Evolutionary conservation across 1,140 invertebrate genomes (phyloP), one percentile per base, ranked within the genome.

Genomic region (Drosophila ananassae): DNA sequence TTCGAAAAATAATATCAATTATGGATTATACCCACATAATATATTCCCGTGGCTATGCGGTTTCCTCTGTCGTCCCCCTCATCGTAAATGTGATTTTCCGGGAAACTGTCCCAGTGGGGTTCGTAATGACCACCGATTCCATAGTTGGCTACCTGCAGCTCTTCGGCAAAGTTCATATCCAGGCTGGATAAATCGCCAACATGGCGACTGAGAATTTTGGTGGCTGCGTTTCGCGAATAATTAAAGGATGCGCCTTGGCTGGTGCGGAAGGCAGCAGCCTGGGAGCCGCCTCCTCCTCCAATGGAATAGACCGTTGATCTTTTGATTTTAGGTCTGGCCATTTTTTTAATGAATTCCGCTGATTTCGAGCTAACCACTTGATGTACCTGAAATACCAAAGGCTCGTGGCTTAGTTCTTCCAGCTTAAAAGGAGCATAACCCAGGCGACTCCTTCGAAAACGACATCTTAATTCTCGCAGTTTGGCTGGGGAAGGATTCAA

Each of bases 81-180:
- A 1, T 51, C 25, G 63, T 87, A 82, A 22, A 68, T 51, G 22
- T 93, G 99, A 96, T 91, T 95, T 95, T 93, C 89, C 0, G 67
- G 69, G 89, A 98, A 98, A 32, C 96, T 95, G 90, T 96, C 90
- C 76, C 77, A 99, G 92, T 99, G 99, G 13, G 98, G 98, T 82
- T 99, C 98, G 92, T 99, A 99, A 92, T 99, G 98, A 0, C 98
- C 98, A 8, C 98, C 98, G 63, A 99, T 97, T 22, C 98, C 98
- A 92, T 99, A 99, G 93, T 99, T 99, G 61, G 98, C 98, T 51
- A 99, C 97, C 93, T 99, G 97, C 46, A 99, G 93, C 89, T 98
- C 97, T 92, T 99, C 98, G 0, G 98, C 97, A 2, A 96, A 96
- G 3, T 93, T 92, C 92, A 98, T 95, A 41, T 95, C 95, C 61